Evolutionary conservation across 2,113 vertebrate species (phyloP).

Genomic region (Blennius ocellaris): DNA sequence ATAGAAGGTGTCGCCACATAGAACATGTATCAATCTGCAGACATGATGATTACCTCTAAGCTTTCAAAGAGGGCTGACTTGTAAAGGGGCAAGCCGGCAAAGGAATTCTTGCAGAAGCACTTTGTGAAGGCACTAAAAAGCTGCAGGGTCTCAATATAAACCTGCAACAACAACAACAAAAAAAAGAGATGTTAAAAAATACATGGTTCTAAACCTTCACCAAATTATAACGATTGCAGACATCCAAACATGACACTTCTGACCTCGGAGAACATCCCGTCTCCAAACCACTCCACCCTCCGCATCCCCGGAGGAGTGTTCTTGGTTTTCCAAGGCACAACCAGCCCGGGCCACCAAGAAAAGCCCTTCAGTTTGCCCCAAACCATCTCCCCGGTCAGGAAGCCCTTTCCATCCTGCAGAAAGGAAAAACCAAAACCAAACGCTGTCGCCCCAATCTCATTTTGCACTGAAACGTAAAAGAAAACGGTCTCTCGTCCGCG

Average conservation of each 20-base stretch:
- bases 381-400: conserved; percentile 88
- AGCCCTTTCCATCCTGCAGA: conserved; percentile 90
- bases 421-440: background rate
- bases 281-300: conserved; percentile 95
- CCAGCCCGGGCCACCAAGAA: conserved; percentile 93
- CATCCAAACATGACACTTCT: conserved; percentile 25
- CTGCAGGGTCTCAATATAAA: conserved; percentile 86
- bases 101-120: conserved; percentile 91
- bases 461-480: no score
- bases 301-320: conserved; percentile 82
- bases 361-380: conserved; percentile 96
- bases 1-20: background rate
- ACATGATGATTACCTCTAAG: conserved; percentile 86
- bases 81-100: conserved; percentile 88
- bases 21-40: background rate
- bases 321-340: conserved; percentile 88
- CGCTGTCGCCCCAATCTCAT: no score
- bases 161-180: conserved; percentile 81
- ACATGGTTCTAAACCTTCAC: background rate
- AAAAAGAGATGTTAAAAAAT: background rate
- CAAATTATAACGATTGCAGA: background rate
- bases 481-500: no score
- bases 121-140: conserved; percentile 84
- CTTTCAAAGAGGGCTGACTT: conserved; percentile 90
- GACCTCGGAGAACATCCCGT: conserved; percentile 95